These are phyloP conservation scores for Drepanosiphum platanoidis DNA, from an alignment of 2,888 invertebrate species.

Conservation along the genomic window DNA sequence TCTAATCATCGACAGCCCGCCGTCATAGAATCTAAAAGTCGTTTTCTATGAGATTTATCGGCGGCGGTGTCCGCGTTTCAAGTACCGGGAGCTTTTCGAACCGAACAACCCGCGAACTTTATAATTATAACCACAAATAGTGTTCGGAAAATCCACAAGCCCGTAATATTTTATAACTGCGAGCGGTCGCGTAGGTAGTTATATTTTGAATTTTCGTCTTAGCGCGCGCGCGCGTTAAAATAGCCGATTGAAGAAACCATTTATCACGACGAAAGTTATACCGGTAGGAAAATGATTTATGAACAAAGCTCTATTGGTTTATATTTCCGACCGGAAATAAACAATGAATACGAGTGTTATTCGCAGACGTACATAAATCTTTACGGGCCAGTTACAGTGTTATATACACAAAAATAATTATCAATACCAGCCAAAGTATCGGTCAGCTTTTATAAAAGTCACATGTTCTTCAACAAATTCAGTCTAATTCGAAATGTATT, in stretches of 20 bases:
- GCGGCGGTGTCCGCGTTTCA: too few species aligned
- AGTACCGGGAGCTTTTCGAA: too few species aligned
- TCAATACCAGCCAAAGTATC: neutral
- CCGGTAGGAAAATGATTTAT: constrained; percentile 37
- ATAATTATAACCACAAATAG: too few species aligned
- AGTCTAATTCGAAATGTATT: neutral
- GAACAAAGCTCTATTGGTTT: constrained; percentile 38
- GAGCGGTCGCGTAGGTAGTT: neutral
- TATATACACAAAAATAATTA: constrained; percentile 4
- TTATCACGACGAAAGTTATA: constrained; percentile 34
- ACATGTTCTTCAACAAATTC: neutral
- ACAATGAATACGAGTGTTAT: constrained; percentile 28
- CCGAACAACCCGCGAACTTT: too few species aligned
- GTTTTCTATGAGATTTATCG: too few species aligned
- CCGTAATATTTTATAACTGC: neutral
- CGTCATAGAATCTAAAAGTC: too few species aligned
- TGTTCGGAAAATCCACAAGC: too few species aligned
- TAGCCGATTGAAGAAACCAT: neutral
- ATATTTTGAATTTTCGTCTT: neutral
- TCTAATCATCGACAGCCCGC: too few species aligned
- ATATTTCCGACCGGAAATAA: constrained; percentile 49
- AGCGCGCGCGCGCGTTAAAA: neutral
- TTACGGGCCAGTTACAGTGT: neutral
- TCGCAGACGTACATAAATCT: neutral
- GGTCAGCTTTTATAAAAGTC: neutral